Evolutionary conservation across 1,140 invertebrate genomes (phyloP), one percentile per base, ranked within the genome.

Genomic region (Drosophila neocordata): DNA sequence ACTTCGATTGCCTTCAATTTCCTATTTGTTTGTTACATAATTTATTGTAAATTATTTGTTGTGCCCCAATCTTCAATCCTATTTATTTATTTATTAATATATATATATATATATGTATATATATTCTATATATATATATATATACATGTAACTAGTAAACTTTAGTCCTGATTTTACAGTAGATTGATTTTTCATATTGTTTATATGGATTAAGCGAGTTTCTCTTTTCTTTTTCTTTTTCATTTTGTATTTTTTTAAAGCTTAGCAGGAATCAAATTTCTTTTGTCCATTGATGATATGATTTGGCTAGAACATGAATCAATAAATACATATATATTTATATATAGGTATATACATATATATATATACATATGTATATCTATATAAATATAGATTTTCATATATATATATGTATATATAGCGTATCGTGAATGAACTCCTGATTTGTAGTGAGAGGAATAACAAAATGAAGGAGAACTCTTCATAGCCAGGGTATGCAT

Each of bases 1-100:
- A 55, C 52, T 55, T 90, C 88, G 89, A 90, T 90, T 90, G 89
- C 89, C 89, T 77, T 90, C 89, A 89, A 78, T 88, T 90, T 73
- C 71, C 65, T 37, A 63, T 67, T 66, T 70, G 66, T 71, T 63
- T 13, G 35, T 64, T 60, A n/a, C 13, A 65, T 57, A 48, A 31
- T 8, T 22, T 37, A 38, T 57, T 35, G 8, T 15, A 4, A 44
- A 18, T 44, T 20, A 20, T 48, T 48, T 9, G 22, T 13, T 58
- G 11, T 37, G 18, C 35, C n/a, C 37, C 37, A 48, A 48, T 48
- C 41, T 48, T 48, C 41, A 18, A 11, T 48, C 18, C 8, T 12
- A 35, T 35, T 2, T 35, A 12, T 35, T 35, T 20, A 48, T 60
- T 41, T 56, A 41, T 51, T 15, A 44, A 31, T 18, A 56, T 63